phyloP scores from a whole-genome alignment of 2,113 vertebrate genomes.

The Coturnix japonica region DNA sequence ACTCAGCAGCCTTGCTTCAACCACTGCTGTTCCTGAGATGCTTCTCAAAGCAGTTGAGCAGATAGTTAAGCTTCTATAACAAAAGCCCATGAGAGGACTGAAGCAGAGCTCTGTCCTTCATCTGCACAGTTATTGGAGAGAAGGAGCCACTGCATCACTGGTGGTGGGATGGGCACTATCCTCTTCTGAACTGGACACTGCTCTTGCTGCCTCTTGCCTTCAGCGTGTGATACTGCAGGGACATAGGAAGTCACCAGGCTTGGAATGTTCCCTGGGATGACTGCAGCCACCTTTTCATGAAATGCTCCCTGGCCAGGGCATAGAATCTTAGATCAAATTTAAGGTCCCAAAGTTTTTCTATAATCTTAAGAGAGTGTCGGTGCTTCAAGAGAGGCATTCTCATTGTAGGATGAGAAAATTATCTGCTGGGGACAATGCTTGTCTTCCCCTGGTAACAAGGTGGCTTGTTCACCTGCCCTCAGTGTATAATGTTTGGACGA shows the following conservation, averaged over 20 bases:
- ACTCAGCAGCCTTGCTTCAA: neutral
- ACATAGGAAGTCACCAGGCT: neutral
- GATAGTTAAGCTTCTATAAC: neutral
- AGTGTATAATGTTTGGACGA: neutral
- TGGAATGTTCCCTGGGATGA: neutral
- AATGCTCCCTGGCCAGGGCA: neutral
- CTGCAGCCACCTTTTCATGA: neutral
- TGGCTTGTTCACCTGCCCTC: neutral
- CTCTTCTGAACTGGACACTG: fast-evolving
- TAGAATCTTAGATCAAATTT: neutral
- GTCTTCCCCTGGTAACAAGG: neutral
- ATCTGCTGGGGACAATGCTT: neutral
- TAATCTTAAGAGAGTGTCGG: neutral
- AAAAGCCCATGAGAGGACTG: neutral
- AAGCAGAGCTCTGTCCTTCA: neutral
- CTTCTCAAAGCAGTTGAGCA: neutral
- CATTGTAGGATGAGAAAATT: neutral
- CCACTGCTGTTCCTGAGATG: neutral
- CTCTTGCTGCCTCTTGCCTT: neutral
- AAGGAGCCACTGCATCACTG: neutral
- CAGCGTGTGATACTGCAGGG: fast-evolving
- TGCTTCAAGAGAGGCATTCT: neutral
- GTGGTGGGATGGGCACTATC: neutral
- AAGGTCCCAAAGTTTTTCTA: neutral
- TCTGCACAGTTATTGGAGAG: neutral